Evolutionary conservation across 2,797 vertebrate genomes (phyloP), one percentile per base, ranked within the genome.

Genomic region (Ctenopoma kingsleyae): DNA sequence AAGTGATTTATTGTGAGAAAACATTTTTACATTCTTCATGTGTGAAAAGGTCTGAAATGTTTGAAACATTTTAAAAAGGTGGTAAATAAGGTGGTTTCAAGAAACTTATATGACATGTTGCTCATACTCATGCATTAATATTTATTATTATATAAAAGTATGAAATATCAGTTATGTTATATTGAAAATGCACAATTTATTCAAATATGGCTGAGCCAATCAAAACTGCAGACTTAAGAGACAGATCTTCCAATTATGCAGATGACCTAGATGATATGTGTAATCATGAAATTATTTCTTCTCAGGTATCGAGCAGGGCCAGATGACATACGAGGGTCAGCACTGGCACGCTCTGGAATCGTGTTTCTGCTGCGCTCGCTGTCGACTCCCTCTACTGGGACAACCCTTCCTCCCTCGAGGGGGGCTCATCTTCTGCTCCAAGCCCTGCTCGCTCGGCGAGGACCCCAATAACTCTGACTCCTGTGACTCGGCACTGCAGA

Each of bases 241-340:
- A 53, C 8, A 54, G 1, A 20, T 30, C 30, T 58, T 13, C 8
- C 8, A 11, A 11, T 16, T 55, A 15, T 64, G 15, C 46, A 65
- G 41, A 12, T 48, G 20, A 48, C 48, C 23, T 13, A 49, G 13
- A 20, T 36, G 6, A 16, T n/a, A 20, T 48, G 6, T 27, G n/a
- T 64, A 64, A 63, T 57, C 5, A 19, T 46, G 8, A 30, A 20
- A 54, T 32, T 0, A 5, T 63, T 54, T 57, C 47, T 32, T 32
- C 74, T 52, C 80, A 97, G 97, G 96, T 66, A 95, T 97, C 12
- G 96, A 97, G 81, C 96, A 97, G 89, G 96, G 97, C 32, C 96
- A 98, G 91, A 96, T 98, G 95, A 95, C 96, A 0, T 97, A 97
- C 0, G 96, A 96, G 72, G 96, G 96, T 25, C 96, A 97, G 82